Evolutionary conservation across 2,797 vertebrate species (phyloP).

Genomic region (Thaleichthys pacificus): DNA sequence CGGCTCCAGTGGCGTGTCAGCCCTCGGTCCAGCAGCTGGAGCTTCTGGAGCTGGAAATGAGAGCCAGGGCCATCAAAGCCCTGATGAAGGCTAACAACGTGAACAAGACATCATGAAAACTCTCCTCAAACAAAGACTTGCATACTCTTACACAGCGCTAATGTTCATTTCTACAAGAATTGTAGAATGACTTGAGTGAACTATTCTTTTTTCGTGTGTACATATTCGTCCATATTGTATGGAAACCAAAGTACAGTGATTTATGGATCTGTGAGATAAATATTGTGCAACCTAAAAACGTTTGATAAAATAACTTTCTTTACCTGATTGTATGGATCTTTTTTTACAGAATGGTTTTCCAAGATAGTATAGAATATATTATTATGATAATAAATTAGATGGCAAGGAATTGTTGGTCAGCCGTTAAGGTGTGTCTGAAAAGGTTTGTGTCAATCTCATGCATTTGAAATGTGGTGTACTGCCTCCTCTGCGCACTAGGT

Average conservation of each 20-base stretch:
- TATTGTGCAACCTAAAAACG: neutral
- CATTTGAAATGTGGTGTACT: neutral
- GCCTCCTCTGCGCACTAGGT: slow-evolving; percentile 49
- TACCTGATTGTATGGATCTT: neutral
- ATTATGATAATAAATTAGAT: no score
- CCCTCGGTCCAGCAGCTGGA: slow-evolving; percentile 95
- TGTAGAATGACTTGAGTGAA: neutral
- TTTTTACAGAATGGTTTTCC: no score
- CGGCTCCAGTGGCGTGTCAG: slow-evolving; percentile 66
- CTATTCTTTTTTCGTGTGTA: neutral
- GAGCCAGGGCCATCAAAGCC: slow-evolving; percentile 95
- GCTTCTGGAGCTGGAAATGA: slow-evolving; percentile 96
- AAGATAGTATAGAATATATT: no score
- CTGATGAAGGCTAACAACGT: slow-evolving; percentile 94
- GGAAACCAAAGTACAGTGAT: neutral
- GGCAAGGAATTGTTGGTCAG: no score
- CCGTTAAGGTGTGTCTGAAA: no score
- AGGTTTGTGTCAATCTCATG: neutral
- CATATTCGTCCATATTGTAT: slow-evolving; percentile 47
- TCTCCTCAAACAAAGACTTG: slow-evolving; percentile 19
- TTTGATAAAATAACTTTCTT: neutral
- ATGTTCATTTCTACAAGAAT: neutral
- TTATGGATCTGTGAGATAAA: neutral
- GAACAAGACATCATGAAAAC: slow-evolving; percentile 70
- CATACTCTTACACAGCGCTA: neutral